Percentiles rank a stretch among this genome's conserved stretches.
Evolutionary conservation across 23 tunicate genomes (phyloP).

Genomic region (Botrylloides violaceus): DNA sequence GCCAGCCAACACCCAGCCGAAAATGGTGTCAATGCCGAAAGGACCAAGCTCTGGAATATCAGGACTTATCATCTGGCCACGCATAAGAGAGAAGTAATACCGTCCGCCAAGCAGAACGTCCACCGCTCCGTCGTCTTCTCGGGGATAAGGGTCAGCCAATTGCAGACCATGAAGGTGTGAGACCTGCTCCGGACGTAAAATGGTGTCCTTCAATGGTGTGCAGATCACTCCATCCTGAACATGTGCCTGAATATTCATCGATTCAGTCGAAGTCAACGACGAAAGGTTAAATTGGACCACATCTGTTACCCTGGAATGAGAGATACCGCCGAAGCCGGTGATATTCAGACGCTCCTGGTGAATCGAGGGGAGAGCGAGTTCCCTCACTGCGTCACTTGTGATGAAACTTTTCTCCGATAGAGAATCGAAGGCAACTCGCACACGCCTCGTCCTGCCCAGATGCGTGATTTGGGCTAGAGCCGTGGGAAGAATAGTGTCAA

Average conservation of each 20-base stretch:
- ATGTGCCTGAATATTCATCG: constrained; percentile 4
- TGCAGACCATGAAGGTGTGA: neutral
- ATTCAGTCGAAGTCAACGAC: neutral
- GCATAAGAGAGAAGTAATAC: neutral
- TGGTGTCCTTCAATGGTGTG: neutral
- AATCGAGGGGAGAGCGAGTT: neutral
- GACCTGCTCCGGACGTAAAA: neutral
- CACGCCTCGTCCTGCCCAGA: too few relatives aligned
- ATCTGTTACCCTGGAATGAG: neutral
- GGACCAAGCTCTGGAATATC: neutral
- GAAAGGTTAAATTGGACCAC: neutral
- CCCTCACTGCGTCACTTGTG: neutral
- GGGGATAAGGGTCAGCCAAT: constrained; percentile 4
- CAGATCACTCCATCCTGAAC: neutral
- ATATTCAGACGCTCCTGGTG: neutral
- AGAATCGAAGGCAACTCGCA: too few relatives aligned
- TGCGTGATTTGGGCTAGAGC: too few relatives aligned
- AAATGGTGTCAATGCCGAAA: neutral
- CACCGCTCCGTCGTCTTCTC: neutral
- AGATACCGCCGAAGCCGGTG: neutral
- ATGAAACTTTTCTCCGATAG: neutral
- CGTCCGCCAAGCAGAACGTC: neutral
- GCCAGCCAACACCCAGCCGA: constrained; percentile 12
- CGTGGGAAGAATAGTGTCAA: too few relatives aligned
- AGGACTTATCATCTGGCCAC: neutral